phyloP scores from a whole-genome alignment of 2,113 vertebrate genomes.

The Pelusios castaneus region DNA sequence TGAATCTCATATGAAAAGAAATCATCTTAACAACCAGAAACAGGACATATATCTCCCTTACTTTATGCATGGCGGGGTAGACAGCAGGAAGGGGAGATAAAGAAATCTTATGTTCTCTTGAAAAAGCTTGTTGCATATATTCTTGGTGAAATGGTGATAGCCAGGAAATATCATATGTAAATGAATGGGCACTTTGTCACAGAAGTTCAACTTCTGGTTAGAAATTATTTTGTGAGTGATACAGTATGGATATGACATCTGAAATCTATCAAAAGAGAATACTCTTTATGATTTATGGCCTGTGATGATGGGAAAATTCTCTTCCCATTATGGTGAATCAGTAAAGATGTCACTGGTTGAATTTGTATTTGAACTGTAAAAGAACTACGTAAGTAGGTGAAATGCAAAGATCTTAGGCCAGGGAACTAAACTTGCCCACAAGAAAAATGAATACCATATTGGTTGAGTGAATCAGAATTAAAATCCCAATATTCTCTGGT shows the following conservation, averaged over 20 bases:
- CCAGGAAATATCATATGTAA: conserved; percentile 52
- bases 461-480: background rate
- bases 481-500: background rate
- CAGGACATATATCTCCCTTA: conserved; percentile 31
- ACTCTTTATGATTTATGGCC: conserved; percentile 23
- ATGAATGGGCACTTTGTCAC: conserved; percentile 64
- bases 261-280: conserved; percentile 43
- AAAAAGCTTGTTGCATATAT: conserved; percentile 58
- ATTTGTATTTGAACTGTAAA: conserved; percentile 42
- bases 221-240: conserved; percentile 60
- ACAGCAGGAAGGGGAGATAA: conserved; percentile 14
- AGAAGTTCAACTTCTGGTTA: conserved; percentile 60
- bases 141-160: conserved; percentile 43
- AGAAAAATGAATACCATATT: background rate
- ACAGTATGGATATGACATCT: conserved; percentile 46
- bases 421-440: background rate
- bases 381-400: background rate
- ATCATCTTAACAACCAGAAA: conserved; percentile 37
- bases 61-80: conserved; percentile 21
- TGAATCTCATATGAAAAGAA: conserved; percentile 50
- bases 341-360: conserved; percentile 20
- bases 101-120: conserved; percentile 45
- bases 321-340: conserved; percentile 22
- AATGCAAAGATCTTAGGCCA: background rate
- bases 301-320: background rate